These are phyloP conservation scores for Philereme transversata DNA, from an alignment of 2,888 invertebrate genomes.

Conservation along the genomic window DNA sequence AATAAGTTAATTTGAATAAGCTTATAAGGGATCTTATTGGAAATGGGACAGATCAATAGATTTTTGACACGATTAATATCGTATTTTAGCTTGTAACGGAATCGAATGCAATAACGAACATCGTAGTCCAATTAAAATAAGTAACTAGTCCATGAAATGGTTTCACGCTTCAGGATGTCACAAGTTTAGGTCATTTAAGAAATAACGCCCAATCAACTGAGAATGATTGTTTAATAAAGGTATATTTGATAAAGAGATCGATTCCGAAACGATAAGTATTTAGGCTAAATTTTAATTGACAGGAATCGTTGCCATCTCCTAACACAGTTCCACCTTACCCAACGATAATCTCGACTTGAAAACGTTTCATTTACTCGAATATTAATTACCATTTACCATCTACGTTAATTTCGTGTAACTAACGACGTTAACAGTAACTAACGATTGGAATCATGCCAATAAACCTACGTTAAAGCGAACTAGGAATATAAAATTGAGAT, in stretches of 20 bases:
- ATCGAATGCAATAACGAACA: conserved; percentile 6
- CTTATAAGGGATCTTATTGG: conserved; percentile 22
- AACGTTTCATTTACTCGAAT: conserved; percentile 56
- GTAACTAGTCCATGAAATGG: background rate
- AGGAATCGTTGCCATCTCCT: conserved; percentile 59
- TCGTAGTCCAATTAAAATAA: background rate
- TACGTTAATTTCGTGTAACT: conserved; percentile 70
- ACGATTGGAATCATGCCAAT: conserved; percentile 81
- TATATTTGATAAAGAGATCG: conserved; percentile 37
- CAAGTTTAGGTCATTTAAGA: conserved; percentile 13
- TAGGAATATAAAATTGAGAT: conserved; percentile 82
- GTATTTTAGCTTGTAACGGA: background rate
- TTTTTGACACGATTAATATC: background rate
- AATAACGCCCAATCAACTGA: conserved; percentile 42
- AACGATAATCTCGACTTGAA: conserved; percentile 66
- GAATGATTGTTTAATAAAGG: conserved; percentile 25
- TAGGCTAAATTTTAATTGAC: conserved; percentile 59
- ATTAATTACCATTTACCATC: conserved; percentile 57
- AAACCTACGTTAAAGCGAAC: conserved; percentile 81
- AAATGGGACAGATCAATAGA: background rate
- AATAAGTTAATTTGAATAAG: conserved; percentile 42
- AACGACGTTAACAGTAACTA: conserved; percentile 54
- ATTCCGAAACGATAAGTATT: conserved; percentile 62
- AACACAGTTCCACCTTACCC: conserved; percentile 80
- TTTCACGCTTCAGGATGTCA: background rate